Base-by-base conservation (phyloP, 2,113 vertebrate genomes). In the Triplophysa siluroides region DNA sequence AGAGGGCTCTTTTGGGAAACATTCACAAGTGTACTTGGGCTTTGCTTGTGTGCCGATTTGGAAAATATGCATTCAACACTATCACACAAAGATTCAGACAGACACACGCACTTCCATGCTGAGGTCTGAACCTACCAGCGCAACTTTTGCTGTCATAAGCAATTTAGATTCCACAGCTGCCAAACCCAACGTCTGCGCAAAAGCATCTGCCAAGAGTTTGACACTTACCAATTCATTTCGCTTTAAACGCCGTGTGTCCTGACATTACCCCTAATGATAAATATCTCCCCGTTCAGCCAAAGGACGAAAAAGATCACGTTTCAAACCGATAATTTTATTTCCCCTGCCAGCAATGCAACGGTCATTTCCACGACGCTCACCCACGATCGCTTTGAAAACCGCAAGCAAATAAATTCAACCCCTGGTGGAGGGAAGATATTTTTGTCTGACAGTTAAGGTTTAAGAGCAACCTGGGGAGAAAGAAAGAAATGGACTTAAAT, bases 81-180 rank as follows among this genome's bases (percentile, higher is more conserved):
- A 19, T 8, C 47, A 73, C 45, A 41, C 69, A 24, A 14, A 11
- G 4, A 72, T 47, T 26, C 60, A 62, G 52, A 45, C 41, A 52
- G 12, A 60, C 26, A 64, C 45, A 68, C 29, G 8, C 80, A 78
- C 58, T 61, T 54, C 83, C 38, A 43, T 78, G 18, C 47, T 58
- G 47, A 38, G 24, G 63, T 78, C 47, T 68, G 54, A 85, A 52
- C 65, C 14, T 50, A 79, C 65, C 63, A 24, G 78, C 79, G 72
- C 18, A 85, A 86, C 84, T 84, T 90, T 72, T 90, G 89, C 90
- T 85, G 83, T 84, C 83, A 87, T 81, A 83, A 88, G 83, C 78
- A 19, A 84, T 91, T 85, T 83, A 76, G 69, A 73, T 78, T 81
- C 81, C 69, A 81, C 76, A 85, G 83, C 84, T 79, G 21, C 87